These are phyloP conservation scores for Serilophus lunatus DNA, from an alignment of 2,113 vertebrate genomes.

Conservation along the genomic window DNA sequence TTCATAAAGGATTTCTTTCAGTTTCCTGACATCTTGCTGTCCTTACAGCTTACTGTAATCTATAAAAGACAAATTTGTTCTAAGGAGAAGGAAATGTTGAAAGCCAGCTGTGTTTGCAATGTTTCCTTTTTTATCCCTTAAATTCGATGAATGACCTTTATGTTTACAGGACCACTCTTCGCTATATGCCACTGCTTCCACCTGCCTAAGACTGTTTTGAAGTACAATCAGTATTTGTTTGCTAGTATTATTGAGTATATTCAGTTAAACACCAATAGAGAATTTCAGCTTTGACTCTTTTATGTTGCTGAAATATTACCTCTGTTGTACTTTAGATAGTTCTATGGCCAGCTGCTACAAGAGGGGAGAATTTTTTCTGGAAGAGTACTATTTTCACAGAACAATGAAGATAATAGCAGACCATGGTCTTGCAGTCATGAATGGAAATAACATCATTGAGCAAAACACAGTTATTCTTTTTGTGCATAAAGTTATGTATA, in stretches of 20 bases:
- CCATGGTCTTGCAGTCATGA: background rate
- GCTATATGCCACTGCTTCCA: background rate
- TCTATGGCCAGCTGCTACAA: background rate
- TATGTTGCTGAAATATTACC: background rate
- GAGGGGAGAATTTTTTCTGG: background rate
- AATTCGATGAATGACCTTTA: background rate
- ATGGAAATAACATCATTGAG: background rate
- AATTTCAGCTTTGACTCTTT: background rate
- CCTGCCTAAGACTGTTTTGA: background rate
- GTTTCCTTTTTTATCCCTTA: background rate
- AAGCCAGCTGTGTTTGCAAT: background rate
- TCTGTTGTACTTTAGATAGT: background rate
- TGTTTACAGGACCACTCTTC: background rate
- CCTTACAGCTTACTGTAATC: constrained; percentile 2
- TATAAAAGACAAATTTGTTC: constrained; percentile 30
- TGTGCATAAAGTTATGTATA: background rate
- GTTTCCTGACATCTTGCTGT: background rate
- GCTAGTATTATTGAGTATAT: background rate
- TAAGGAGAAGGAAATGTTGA: background rate
- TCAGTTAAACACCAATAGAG: background rate
- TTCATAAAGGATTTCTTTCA: constrained; percentile 14
- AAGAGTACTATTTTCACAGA: background rate
- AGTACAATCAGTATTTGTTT: background rate
- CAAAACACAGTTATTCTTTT: background rate
- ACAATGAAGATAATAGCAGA: background rate